Evolutionary conservation across 2,113 vertebrate genomes (phyloP).

Genomic region (Numida meleagris): DNA sequence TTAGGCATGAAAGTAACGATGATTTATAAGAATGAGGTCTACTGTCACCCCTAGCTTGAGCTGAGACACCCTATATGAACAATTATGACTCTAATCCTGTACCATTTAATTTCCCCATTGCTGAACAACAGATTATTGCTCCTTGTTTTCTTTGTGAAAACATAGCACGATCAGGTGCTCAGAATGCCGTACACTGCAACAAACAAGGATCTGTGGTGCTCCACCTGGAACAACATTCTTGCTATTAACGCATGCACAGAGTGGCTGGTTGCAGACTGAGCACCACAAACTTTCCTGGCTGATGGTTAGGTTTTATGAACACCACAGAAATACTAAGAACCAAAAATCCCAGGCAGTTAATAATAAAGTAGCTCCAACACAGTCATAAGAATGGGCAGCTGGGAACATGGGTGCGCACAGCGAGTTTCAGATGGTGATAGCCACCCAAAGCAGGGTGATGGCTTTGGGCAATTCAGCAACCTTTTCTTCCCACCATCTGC

Average conservation of each 20-base stretch:
- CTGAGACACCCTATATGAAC: not conserved
- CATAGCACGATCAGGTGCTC: not conserved
- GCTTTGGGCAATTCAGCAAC: slow-evolving; percentile 54
- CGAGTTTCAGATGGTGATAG: not conserved
- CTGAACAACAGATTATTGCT: not conserved
- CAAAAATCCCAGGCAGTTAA: not conserved
- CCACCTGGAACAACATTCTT: not conserved
- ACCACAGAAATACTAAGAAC: not conserved
- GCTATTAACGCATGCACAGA: rapidly evolving
- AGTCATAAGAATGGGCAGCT: not conserved
- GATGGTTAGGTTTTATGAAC: not conserved
- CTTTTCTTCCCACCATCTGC: slow-evolving; percentile 55
- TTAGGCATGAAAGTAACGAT: not conserved
- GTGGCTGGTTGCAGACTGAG: not conserved
- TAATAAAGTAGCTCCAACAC: not conserved
- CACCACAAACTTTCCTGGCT: rapidly evolving
- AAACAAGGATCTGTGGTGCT: rapidly evolving
- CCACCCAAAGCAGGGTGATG: not conserved
- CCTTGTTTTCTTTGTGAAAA: not conserved
- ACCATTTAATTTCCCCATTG: slow-evolving; percentile 1
- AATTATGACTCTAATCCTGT: not conserved
- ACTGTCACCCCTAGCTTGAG: not conserved
- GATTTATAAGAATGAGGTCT: not conserved
- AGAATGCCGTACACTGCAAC: not conserved
- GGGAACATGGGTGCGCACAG: rapidly evolving